Evolutionary conservation across 2,113 vertebrate genomes (phyloP), one percentile per base, ranked within the genome.

Genomic region (Prolemur simus): DNA sequence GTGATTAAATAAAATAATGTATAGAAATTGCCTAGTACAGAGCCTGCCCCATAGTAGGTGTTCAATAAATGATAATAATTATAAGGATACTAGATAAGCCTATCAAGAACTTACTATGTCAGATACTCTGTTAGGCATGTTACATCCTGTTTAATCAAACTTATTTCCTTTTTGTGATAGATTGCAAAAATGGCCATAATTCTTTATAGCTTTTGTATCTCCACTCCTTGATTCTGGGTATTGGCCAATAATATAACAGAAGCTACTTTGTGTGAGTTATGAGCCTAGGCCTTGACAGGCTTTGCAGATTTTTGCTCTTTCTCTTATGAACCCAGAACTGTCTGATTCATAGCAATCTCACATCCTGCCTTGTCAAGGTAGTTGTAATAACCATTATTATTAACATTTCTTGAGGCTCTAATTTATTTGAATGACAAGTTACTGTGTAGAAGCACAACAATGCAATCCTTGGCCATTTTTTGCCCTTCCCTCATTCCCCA

Each of bases 1-100:
- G 25, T 94, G 73, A 87, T 83, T 74, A 92, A 89, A 82, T 95
- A 91, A 73, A 25, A 78, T 47, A 68, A 73, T 64, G 5, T 34
- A 89, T 64, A 11, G 49, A 82, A 96, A 89, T 64, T 82, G 34
- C 21, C 39, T 45, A 49, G 15, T 52, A 83, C 47, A 83, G 68
- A 94, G 18, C 14, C 74, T 87, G 32, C 3, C 64, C 37, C 25
- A 49, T 68, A 95, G 27, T 27, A 94, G 29, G 12, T 66, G 8
- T n/a, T 94, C 77, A 84, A 88, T 21, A 94, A 92, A 90, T 77
- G 47, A 82, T 84, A 23, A 87, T 76, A 20, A 87, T 85, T 15
- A 87, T 89, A n/a, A 82, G 84, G 29, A 71, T 0, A 69, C 83
- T 37, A 83, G 56, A 32, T 60, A 82, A 13, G 2, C 56, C 60